These are phyloP conservation scores for Drosophila subquinaria DNA, from an alignment of 2,888 invertebrate species.

Conservation along the genomic window DNA sequence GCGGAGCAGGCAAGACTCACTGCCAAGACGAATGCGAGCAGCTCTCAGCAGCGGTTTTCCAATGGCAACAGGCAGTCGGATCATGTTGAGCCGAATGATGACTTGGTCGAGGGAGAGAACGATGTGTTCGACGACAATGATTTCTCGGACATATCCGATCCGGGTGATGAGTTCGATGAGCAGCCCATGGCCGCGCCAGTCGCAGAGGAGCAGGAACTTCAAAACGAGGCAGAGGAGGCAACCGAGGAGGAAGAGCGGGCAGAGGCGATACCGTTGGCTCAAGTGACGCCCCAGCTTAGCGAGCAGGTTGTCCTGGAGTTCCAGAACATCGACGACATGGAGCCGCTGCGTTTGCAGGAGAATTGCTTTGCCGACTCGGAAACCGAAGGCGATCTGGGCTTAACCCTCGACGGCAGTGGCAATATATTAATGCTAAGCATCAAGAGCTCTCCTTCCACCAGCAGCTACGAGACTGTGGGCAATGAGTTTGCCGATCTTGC, in stretches of 20 bases:
- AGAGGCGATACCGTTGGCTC: constrained; percentile 22
- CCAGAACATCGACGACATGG: constrained; percentile 77
- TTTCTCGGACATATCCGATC: constrained; percentile 86
- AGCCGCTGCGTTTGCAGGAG: constrained; percentile 77
- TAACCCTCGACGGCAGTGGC: constrained; percentile 59
- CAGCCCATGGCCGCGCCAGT: constrained; percentile 49
- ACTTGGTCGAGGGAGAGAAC: constrained; percentile 86
- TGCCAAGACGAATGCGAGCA: constrained; percentile 84
- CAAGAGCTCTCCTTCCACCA: constrained; percentile 85
- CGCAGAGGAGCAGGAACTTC: constrained; percentile 29
- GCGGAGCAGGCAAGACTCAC: constrained; percentile 87
- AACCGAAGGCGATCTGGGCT: constrained; percentile 64
- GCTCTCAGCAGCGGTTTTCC: constrained; percentile 26
- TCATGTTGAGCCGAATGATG: not conserved
- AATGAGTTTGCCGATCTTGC: constrained; percentile 84
- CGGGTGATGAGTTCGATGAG: constrained; percentile 84
- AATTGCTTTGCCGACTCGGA: constrained; percentile 82
- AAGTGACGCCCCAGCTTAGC: constrained; percentile 54
- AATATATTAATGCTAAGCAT: constrained; percentile 76
- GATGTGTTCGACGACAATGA: constrained; percentile 86
- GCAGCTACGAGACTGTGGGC: constrained; percentile 86
- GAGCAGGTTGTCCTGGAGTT: constrained; percentile 69
- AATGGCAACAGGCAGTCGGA: constrained; percentile 26
- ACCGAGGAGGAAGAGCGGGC: not conserved
- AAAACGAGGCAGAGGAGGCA: constrained; percentile 43